These are phyloP conservation scores for Semicossyphus pulcher DNA, from an alignment of 2,113 vertebrate genomes.

Conservation along the genomic window DNA sequence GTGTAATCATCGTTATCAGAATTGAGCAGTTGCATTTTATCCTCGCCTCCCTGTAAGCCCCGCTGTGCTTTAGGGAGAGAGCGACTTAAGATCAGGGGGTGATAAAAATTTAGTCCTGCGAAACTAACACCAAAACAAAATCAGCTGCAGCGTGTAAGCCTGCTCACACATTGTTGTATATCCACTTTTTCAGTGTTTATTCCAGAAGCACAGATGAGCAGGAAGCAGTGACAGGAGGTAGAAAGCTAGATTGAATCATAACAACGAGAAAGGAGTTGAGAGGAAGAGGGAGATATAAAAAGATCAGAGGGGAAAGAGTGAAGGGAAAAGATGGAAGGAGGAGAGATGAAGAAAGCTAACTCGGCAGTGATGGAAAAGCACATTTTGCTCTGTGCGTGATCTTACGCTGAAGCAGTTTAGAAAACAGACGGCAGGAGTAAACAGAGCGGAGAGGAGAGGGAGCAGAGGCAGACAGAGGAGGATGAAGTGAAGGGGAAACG, in stretches of 20 bases:
- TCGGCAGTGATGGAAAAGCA: conserved; percentile 14
- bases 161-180: neutral
- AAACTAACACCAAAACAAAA: conserved; percentile 33
- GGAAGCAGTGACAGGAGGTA: neutral
- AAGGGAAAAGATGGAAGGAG: conserved; percentile 15
- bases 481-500: conserved; percentile 29
- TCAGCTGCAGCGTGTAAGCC: neutral
- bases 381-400: conserved; percentile 14
- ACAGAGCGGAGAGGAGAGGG: neutral
- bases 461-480: conserved; percentile 11
- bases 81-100: conserved; percentile 41
- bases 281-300: conserved; percentile 50
- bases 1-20: conserved; percentile 54
- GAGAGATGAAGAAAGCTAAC: conserved; percentile 6
- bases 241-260: conserved; percentile 13
- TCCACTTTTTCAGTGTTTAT: neutral
- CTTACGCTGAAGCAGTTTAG: conserved; percentile 2
- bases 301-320: conserved; percentile 55
- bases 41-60: conserved; percentile 44
- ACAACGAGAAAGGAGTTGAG: neutral
- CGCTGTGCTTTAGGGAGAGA: conserved; percentile 38
- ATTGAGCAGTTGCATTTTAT: conserved; percentile 39
- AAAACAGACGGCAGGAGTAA: conserved; percentile 17
- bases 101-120: conserved; percentile 34
- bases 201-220: neutral